Evolutionary conservation across 2,888 invertebrate genomes (phyloP).

Genomic region (Acleris literana): DNA sequence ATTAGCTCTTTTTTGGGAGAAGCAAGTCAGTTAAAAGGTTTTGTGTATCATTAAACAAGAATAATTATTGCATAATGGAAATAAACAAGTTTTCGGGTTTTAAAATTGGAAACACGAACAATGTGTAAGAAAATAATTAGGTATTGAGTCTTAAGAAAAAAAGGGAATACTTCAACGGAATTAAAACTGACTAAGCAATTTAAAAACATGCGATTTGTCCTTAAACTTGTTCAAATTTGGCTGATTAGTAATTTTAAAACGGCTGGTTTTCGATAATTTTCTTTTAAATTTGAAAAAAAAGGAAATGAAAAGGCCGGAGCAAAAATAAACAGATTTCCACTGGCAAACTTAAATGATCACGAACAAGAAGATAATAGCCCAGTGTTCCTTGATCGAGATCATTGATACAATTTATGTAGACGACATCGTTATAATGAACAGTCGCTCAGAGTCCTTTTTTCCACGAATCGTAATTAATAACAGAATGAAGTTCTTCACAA

Average conservation of each 20-base stretch:
- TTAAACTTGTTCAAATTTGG: no score
- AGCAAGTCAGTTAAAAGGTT: neutral
- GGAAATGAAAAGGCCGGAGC: no score
- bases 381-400: neutral
- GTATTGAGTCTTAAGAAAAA: no score
- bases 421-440: constrained; percentile 20
- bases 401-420: constrained; percentile 5
- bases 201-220: no score
- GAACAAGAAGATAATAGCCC: neutral
- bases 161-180: no score
- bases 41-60: neutral
- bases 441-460: constrained; percentile 9
- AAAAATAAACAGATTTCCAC: neutral
- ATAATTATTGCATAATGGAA: neutral
- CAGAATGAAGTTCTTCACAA: constrained; percentile 9
- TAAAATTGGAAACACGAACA: no score
- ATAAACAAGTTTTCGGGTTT: neutral
- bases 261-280: no score
- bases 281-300: no score
- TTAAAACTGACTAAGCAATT: no score
- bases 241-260: no score
- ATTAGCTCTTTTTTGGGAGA: constrained; percentile 21
- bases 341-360: neutral
- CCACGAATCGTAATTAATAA: constrained; percentile 26
- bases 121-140: no score